Evolutionary conservation across 2,113 vertebrate species (phyloP), one percentile per base, ranked within the genome.

Genomic region (Stigmatopora argus): DNA sequence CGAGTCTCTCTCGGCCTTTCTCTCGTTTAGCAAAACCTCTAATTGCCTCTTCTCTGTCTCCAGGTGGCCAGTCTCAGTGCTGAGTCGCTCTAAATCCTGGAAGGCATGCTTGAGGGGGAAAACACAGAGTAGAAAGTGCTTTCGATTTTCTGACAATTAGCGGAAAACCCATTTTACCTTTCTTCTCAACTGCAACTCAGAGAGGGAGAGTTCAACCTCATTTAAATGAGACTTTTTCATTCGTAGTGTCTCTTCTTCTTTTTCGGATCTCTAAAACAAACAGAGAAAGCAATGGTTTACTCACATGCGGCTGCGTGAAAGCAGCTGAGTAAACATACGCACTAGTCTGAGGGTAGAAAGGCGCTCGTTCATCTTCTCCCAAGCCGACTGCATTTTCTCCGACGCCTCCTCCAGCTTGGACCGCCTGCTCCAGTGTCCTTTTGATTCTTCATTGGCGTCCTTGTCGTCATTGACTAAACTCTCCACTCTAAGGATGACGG

Each of bases 141-240:
- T 45, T 17, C 48, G 61, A 15, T 46, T 38, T 44, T 52, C n/a
- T n/a, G 34, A 62, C 62, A 26, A 31, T 57, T 12, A 17, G 0
- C n/a, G 19, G 19, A 61, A 55, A 26, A 15, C 55, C 46, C 10
- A 46, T 41, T 41, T 7, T 73, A 92, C 90, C 85, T 85, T 84
- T 67, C 75, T 84, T 66, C 77, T 80, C 26, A 83, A 78, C 9
- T 71, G 57, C 41, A 86, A 55, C 17, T 83, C 73, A 78, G 67
- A 64, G 41, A 89, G 81, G 4, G 82, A 78, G 18, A 63, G 26
- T 9, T 90, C 81, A 2, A 72, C 79, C 5, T 87, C 81, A 21
- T 69, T 68, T 49, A 88, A 45, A 73, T 85, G 83, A 55, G 71
- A 52, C 67, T 71, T 89, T 78, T 77, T 86, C 66, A 81, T 15